Percentiles rank a stretch among this genome's conserved stretches.
phyloP scores from a whole-genome alignment of 2,797 vertebrate genomes.

The Coregonus ussuriensis region DNA sequence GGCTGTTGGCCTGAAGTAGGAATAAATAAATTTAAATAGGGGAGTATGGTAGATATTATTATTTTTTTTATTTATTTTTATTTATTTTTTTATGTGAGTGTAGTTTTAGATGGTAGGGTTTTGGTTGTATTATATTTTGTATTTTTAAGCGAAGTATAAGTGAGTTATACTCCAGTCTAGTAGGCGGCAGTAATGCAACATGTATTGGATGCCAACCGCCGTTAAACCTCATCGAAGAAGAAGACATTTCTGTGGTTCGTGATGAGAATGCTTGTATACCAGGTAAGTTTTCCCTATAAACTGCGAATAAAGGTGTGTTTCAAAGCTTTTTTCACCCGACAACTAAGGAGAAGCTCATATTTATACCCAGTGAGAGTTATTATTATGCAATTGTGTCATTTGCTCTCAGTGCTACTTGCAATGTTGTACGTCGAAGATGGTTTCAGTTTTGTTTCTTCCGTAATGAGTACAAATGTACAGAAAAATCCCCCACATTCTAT shows the following conservation, averaged over 20 bases:
- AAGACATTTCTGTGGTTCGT: neutral
- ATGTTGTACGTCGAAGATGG: neutral
- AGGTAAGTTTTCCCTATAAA: neutral
- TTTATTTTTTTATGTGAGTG: no score
- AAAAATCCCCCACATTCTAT: neutral
- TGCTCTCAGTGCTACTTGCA: neutral
- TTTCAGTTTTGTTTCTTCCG: conserved; percentile 7
- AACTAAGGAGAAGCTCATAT: neutral
- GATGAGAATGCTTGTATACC: neutral
- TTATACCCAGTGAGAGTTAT: neutral
- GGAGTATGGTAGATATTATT: no score
- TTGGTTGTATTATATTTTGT: no score
- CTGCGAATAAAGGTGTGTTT: neutral
- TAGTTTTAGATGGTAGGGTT: no score
- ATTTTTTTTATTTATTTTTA: no score
- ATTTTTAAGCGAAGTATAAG: no score
- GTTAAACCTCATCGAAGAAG: no score
- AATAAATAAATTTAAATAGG: no score
- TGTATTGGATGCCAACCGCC: no score
- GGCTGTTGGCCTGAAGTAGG: no score
- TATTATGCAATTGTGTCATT: neutral
- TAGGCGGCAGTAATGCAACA: no score
- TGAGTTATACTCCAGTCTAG: no score
- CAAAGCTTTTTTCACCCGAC: neutral
- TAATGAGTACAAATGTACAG: neutral